Base-by-base conservation (phyloP, 2,888 invertebrate species). In the Stenoptilia bipunctidactyla region DNA sequence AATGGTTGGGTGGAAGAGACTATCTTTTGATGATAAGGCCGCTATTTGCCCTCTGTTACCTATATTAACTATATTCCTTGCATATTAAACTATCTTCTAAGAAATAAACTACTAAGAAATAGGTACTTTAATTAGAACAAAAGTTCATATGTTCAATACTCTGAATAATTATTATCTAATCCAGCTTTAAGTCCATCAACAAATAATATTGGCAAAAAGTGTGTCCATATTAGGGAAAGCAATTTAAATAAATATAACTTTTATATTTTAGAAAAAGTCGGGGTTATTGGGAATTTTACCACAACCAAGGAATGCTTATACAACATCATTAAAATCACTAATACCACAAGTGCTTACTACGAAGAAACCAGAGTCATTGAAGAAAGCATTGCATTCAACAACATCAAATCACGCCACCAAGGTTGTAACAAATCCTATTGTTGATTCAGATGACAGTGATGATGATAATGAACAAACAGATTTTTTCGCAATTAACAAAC, bases 251-350 rank as follows among this genome's bases (percentile, higher is more conserved):
- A n/a, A n/a, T n/a, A 25, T 25, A 6, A 5, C 25, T 25, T 27
- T 37, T 15, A 47, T 41, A 34, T 66, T 64, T 44, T 61, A 90
- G 89, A 88, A 86, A 75, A 87, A 86, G 46, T 87, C 88, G 12
- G 88, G 90, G 6, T 68, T 93, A 8, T 84, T 93, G 36, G 86
- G 88, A 41, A 71, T 92, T 34, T 65, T 93, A 34, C 93, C 92
- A 6, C 86, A 88, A 50, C 92, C 93, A 10, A 89, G 85, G 68
- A 76, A 80, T 55, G 66, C 61, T 35, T 56, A 66, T 2, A 61
- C 50, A 27, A 48, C 71, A 40, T 68, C 65, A 43, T 58, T 66
- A 36, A 76, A 69, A 47, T 71, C 74, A 30, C 61, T 80, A 45
- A 68, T 86, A 45, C 86, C 86, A 37, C 65, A 84, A 51, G 58